Conservation (phyloP, 35 echinoderm and acorn worm genomes). For the Diadema setosum region DNA sequence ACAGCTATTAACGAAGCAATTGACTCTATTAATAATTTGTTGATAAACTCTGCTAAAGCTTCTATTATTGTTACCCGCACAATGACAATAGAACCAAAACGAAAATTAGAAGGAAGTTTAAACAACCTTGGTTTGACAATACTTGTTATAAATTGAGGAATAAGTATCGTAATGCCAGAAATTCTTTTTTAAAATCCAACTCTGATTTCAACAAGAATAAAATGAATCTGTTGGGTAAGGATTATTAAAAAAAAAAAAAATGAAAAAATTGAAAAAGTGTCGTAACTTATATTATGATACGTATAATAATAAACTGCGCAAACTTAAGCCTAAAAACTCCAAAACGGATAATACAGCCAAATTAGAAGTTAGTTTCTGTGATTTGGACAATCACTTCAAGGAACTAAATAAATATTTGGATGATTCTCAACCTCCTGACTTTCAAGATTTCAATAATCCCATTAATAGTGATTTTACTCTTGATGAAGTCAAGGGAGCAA, state of each 20-base stretch:
- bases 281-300: not conserved
- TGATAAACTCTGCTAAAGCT: not conserved
- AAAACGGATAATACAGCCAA: not conserved
- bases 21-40: not conserved
- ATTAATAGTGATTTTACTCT: not conserved
- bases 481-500: not conserved
- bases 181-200: not conserved
- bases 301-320: not conserved
- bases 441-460: not conserved
- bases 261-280: not conserved
- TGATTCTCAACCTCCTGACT: not conserved
- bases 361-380: not conserved
- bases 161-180: not conserved
- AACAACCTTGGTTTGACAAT: not conserved
- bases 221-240: not conserved
- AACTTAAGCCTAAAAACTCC: not conserved
- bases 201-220: not conserved
- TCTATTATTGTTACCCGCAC: not conserved
- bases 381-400: not conserved
- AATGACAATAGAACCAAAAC: not conserved
- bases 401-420: not conserved
- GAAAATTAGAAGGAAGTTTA: not conserved
- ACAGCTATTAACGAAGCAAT: not conserved
- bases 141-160: not conserved
- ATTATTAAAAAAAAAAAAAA: not conserved